phyloP scores from a whole-genome alignment of 2,888 invertebrate genomes.

The Andrena bucephala region DNA sequence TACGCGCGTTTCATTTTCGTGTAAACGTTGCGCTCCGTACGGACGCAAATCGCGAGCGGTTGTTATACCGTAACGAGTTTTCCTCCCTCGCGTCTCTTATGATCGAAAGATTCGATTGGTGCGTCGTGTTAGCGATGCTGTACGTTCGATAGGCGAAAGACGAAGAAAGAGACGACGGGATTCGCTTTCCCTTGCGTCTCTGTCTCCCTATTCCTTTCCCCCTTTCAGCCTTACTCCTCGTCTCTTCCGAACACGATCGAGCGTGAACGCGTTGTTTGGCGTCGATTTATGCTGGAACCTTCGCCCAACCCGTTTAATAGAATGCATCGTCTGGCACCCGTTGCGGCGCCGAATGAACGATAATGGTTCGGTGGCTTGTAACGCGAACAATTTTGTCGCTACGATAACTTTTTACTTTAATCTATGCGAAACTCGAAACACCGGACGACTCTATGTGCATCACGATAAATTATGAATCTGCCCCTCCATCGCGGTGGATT shows the following conservation, averaged over 20 bases:
- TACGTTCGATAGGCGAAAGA: background rate
- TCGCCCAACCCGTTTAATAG: constrained; percentile 31
- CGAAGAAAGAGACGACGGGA: constrained; percentile 9
- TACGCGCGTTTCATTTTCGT: constrained; percentile 9
- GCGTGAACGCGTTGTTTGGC: constrained; percentile 49
- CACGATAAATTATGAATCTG: constrained; percentile 36
- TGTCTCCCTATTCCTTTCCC: background rate
- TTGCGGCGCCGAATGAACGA: constrained; percentile 22
- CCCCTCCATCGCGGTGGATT: constrained; percentile 49
- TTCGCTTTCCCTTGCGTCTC: constrained; percentile 7
- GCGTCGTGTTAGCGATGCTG: constrained; percentile 4
- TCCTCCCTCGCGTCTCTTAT: constrained; percentile 14
- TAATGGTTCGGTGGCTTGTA: constrained; percentile 16
- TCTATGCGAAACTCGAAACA: constrained; percentile 21
- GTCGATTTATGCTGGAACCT: constrained; percentile 35
- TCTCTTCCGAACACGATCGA: constrained; percentile 26
- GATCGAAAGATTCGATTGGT: constrained; percentile 32
- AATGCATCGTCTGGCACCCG: constrained; percentile 3
- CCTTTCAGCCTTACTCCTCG: background rate
- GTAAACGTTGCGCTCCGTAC: background rate
- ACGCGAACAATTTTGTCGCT: background rate
- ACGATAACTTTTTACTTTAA: constrained; percentile 21
- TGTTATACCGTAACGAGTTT: constrained; percentile 13
- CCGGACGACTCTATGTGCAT: background rate
- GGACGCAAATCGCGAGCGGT: constrained; percentile 3